Evolutionary conservation across 2,888 invertebrate species (phyloP).

Genomic region (Drosophila melanosoma): DNA sequence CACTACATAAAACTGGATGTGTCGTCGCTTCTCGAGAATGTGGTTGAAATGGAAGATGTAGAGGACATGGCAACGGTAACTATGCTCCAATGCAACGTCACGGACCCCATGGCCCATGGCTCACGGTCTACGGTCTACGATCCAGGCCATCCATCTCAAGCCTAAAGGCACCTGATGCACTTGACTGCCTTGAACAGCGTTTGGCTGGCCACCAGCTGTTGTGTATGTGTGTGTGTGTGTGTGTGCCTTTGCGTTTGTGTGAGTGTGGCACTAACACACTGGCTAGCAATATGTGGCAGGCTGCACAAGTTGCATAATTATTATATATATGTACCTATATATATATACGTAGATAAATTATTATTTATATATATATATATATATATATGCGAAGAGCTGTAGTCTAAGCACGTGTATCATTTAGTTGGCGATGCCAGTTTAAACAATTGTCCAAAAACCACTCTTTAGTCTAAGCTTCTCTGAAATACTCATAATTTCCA

Average conservation of each 20-base stretch:
- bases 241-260: constrained; percentile 5
- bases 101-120: constrained; percentile 8
- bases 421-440: constrained; percentile 30
- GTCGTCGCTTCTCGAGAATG: constrained; percentile 92
- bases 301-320: constrained; percentile 11
- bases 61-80: constrained; percentile 85
- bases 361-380: background rate
- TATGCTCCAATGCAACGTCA: constrained; percentile 49
- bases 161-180: constrained; percentile 2
- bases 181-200: constrained; percentile 12
- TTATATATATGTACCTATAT: background rate
- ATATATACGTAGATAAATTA: background rate
- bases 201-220: constrained; percentile 9
- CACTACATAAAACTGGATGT: constrained; percentile 93
- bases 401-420: constrained; percentile 26
- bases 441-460: constrained; percentile 13
- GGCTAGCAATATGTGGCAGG: constrained; percentile 13
- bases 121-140: constrained; percentile 4
- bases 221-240: background rate
- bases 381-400: constrained; percentile 11
- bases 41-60: constrained; percentile 93
- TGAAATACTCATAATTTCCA: constrained; percentile 3
- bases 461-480: constrained; percentile 33
- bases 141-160: constrained; percentile 1
- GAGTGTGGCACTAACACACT: constrained; percentile 16